A percentile compares a stretch with the other conserved stretches of the same genome.
phyloP scores from a whole-genome alignment of 64 coral and sea anemone species.

The Astreopora myriophthalma region DNA sequence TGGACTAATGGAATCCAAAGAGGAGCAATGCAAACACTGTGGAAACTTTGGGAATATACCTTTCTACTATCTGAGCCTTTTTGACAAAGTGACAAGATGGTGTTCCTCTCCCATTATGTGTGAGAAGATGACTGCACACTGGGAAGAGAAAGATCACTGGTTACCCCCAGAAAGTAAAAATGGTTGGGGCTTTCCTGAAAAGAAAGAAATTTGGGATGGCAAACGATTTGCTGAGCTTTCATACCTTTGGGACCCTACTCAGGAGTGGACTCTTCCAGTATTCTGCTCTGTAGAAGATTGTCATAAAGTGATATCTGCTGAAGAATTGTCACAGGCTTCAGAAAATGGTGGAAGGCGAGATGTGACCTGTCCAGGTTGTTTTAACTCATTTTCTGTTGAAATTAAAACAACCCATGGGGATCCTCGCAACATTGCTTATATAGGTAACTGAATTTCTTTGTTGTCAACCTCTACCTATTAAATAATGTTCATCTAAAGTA shows the following conservation, averaged over 20 bases:
- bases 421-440: too few species aligned
- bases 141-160: conserved; percentile 18
- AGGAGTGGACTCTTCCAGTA: conserved; percentile 64
- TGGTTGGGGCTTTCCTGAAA: conserved; percentile 11
- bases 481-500: too few species aligned
- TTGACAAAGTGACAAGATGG: not conserved
- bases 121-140: conserved; percentile 79
- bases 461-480: too few species aligned
- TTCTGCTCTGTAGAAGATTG: too few species aligned
- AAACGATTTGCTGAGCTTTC: conserved; percentile 57
- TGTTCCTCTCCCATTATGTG: conserved; percentile 29
- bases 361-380: too few species aligned
- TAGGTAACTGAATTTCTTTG: too few species aligned
- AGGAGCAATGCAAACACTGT: too few species aligned
- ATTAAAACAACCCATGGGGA: too few species aligned
- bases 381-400: too few species aligned
- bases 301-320: too few species aligned
- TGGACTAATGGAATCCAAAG: too few species aligned
- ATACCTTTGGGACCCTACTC: conserved; percentile 79
- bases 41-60: conserved; percentile 35
- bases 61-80: not conserved
- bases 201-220: conserved; percentile 44
- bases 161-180: not conserved
- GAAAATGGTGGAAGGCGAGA: too few species aligned
- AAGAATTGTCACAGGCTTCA: not conserved